Evolutionary conservation across 2,797 vertebrate genomes (phyloP), one percentile per base, ranked within the genome.

Genomic region (Gallinago stenura): DNA sequence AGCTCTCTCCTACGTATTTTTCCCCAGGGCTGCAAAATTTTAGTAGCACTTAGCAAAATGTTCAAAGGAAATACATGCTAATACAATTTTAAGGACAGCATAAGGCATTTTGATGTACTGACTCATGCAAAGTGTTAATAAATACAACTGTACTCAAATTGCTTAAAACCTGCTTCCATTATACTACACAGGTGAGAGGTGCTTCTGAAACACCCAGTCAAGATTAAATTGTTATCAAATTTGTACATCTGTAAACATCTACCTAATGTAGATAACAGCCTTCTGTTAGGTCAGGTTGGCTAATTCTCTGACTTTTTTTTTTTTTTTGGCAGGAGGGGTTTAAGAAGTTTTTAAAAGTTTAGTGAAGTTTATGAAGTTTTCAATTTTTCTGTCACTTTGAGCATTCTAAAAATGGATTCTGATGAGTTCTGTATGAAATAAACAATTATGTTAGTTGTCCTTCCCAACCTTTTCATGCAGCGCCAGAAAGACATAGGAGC

Each of bases 31-130:
- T 96, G 84, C 95, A 76, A 91, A 94, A 66, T 95, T 97, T 97
- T 95, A 96, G 92, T 95, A 85, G 94, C 82, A 90, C 88, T 95
- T 97, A 95, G 70, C 65, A 95, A 96, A 92, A 95, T 93, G 83
- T 94, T 93, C 92, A 68, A 90, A 95, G 65, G 76, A 96, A 96
- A 92, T 89, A 89, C 46, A 76, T 65, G 76, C 85, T 85, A 89
- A 68, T 72, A 90, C 86, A 90, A 83, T 97, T 96, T 95, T 93
- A 94, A 95, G 93, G 94, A 95, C 86, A 97, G 78, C 92, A 65
- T 91, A 94, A 97, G 91, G 96, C 96, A 94, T 96, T 97, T 96
- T 96, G 91, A 96, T 97, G 90, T 51, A 71, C 72, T 98, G 97
- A 98, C 77, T 98, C 97, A 97, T 94, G 61, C 60, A 30, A 66